phyloP scores from a whole-genome alignment of 2,113 vertebrate genomes.

The Entosphenus tridentatus region DNA sequence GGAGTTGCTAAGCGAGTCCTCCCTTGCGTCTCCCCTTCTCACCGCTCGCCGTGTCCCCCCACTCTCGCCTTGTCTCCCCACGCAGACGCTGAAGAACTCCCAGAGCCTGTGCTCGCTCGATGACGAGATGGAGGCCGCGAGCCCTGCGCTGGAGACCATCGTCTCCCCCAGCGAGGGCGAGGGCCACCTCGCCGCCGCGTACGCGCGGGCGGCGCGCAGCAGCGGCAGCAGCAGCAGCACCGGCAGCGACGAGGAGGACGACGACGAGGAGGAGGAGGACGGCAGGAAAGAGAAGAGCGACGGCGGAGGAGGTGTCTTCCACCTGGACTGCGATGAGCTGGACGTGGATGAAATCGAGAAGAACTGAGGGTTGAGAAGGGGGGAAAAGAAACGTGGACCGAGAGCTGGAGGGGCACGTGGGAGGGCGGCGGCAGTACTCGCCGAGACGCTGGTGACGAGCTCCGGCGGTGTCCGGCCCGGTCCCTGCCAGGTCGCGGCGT shows the following conservation, averaged over 20 bases:
- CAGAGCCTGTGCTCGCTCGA: conserved; percentile 5
- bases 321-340: conserved; percentile 2
- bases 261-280: neutral
- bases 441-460: too few species aligned
- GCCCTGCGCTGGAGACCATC: neutral
- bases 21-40: neutral
- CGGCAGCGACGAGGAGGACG: neutral
- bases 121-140: neutral
- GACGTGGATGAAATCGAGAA: conserved; percentile 4
- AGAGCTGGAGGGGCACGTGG: too few species aligned
- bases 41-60: neutral
- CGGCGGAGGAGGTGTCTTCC: neutral
- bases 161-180: neutral
- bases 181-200: conserved; percentile 3
- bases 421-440: too few species aligned
- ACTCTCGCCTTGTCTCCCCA: neutral
- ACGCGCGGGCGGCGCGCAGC: neutral
- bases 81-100: conserved; percentile 5
- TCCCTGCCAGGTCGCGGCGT: too few species aligned
- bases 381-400: too few species aligned
- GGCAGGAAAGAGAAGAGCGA: neutral
- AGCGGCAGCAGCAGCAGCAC: neutral
- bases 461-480: too few species aligned
- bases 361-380: neutral
- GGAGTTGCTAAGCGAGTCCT: neutral